A percentile compares a stretch with the other conserved stretches of the same genome.
phyloP scores from a whole-genome alignment of 2,113 vertebrate species.

The Ptilorrhoa leucosticta region DNA sequence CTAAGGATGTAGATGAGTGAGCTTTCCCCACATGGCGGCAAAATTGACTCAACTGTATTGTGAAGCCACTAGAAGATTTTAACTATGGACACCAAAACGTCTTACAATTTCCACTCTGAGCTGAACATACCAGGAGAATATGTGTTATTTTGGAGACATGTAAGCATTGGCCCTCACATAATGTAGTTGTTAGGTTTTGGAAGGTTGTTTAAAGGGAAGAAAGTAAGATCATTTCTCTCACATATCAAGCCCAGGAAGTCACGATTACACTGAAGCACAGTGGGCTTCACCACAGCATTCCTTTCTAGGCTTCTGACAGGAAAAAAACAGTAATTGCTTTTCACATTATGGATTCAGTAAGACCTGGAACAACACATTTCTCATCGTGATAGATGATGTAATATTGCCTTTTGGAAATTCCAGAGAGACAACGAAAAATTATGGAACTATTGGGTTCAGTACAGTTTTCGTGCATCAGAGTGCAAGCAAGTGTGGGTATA shows the following conservation, averaged over 20 bases:
- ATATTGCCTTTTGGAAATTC: not conserved
- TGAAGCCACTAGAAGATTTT: not conserved
- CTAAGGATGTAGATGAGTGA: not conserved
- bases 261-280: not conserved
- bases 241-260: not conserved
- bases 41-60: not conserved
- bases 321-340: not conserved
- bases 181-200: not conserved
- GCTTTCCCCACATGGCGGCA: not conserved
- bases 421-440: not conserved
- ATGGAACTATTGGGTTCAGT: not conserved
- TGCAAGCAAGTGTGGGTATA: not conserved
- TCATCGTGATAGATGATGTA: rapidly evolving
- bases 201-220: not conserved
- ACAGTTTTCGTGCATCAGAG: not conserved
- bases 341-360: not conserved
- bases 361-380: not conserved
- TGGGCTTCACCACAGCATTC: not conserved
- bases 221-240: not conserved
- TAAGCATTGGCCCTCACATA: not conserved
- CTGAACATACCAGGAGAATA: not conserved
- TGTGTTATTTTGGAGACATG: rapidly evolving
- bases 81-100: not conserved
- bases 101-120: not conserved
- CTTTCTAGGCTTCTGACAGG: not conserved